A percentile compares a stretch with the other conserved stretches of the same genome.
These are phyloP conservation scores for Stenodera caucasica DNA, from an alignment of 2,888 invertebrate species.

Conservation along the genomic window DNA sequence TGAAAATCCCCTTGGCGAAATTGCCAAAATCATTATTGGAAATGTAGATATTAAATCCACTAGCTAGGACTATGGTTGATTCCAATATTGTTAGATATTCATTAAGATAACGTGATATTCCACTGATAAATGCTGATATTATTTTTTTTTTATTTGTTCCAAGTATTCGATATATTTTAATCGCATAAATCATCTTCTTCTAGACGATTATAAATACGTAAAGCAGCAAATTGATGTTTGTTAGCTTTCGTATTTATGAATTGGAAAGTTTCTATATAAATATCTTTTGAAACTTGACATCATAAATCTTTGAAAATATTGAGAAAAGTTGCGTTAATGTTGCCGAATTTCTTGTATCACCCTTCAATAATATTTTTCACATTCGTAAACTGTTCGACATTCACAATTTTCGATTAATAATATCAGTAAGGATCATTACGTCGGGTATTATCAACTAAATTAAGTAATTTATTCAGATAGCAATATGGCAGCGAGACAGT, in stretches of 20 bases:
- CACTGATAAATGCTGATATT: neutral
- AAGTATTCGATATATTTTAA: neutral
- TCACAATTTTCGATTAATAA: slow-evolving; percentile 15
- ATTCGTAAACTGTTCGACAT: neutral
- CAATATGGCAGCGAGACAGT: slow-evolving; percentile 27
- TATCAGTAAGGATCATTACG: slow-evolving; percentile 12
- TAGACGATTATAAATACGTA: too few relatives aligned
- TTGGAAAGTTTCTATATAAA: neutral
- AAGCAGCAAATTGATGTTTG: neutral
- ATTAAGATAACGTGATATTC: neutral
- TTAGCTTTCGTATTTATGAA: neutral
- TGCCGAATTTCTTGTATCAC: neutral
- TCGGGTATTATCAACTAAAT: slow-evolving; percentile 25
- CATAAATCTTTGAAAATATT: neutral
- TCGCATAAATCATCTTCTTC: neutral
- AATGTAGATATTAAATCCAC: neutral
- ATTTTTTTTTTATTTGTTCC: neutral
- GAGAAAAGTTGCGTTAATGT: neutral
- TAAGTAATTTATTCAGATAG: slow-evolving; percentile 35
- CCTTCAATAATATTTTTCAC: too few relatives aligned
- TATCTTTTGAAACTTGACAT: neutral
- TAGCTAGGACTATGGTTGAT: neutral
- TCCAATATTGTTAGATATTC: neutral
- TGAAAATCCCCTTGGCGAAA: neutral
- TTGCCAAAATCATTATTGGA: slow-evolving; percentile 6